These are phyloP conservation scores for Lutjanus erythropterus DNA, from an alignment of 2,113 vertebrate genomes.

Conservation along the genomic window DNA sequence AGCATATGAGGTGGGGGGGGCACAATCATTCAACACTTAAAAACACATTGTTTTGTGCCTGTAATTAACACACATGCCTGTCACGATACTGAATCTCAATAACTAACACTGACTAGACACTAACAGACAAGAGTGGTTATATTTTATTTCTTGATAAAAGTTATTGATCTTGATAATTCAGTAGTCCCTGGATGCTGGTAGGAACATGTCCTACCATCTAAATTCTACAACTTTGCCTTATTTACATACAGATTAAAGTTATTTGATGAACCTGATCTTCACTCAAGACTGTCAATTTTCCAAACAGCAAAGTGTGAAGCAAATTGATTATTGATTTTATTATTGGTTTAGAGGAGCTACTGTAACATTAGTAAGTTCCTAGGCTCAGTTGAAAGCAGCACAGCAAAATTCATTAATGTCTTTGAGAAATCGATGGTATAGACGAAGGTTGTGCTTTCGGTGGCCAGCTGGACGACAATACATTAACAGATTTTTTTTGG, in stretches of 20 bases:
- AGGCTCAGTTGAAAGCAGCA: background rate
- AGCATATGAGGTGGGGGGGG: no score
- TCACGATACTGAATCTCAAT: no score
- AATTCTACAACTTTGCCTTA: no score
- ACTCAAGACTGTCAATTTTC: constrained; percentile 10
- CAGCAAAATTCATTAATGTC: background rate
- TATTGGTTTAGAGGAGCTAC: constrained; percentile 8
- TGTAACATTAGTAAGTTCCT: constrained; percentile 1
- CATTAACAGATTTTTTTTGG: background rate
- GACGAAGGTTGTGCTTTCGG: background rate
- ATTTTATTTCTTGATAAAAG: no score
- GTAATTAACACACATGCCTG: no score
- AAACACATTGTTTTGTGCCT: no score
- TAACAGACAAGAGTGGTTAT: no score
- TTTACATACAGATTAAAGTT: constrained; percentile 1
- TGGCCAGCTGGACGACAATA: background rate
- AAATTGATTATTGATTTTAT: constrained; percentile 19
- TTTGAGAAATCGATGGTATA: background rate
- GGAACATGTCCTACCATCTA: no score
- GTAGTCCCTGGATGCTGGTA: no score
- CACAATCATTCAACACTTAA: no score
- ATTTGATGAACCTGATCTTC: constrained; percentile 3
- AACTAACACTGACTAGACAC: no score
- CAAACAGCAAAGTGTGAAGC: constrained; percentile 16
- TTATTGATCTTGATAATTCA: no score